Conservation (phyloP, 2,113 vertebrate genomes). For the Mastomys natalensis region DNA sequence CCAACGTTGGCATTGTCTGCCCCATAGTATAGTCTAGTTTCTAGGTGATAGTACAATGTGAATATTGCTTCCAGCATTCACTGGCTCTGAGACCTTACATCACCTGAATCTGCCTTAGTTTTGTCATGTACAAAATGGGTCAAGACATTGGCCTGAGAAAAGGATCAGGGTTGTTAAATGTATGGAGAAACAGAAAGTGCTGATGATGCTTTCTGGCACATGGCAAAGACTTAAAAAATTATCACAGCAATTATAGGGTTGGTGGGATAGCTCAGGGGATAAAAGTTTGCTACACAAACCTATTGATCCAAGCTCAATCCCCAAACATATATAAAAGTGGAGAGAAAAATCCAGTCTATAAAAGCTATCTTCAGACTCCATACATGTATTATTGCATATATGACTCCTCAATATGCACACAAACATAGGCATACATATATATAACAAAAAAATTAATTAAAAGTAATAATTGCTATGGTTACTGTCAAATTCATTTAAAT, state of each 20-base stretch:
- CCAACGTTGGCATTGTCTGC: neutral
- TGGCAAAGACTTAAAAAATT: neutral
- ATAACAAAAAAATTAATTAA: neutral
- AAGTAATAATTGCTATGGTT: neutral
- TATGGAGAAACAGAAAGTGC: neutral
- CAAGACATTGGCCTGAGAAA: neutral
- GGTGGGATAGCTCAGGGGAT: neutral
- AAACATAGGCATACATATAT: neutral
- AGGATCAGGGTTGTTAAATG: neutral
- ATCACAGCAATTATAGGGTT: neutral
- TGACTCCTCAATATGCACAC: neutral
- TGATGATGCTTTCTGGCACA: neutral
- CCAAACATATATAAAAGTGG: neutral
- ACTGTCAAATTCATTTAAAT: conserved; percentile 32
- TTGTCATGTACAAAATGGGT: neutral
- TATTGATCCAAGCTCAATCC: neutral
- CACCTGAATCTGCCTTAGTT: neutral
- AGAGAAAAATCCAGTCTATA: neutral
- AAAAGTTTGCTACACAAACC: neutral
- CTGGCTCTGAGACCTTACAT: neutral
- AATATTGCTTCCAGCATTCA: neutral
- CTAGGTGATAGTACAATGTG: neutral
- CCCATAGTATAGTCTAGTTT: neutral
- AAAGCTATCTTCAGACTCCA: neutral
- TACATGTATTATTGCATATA: neutral